A percentile compares a stretch with the other conserved stretches of the same genome.
Conservation (phyloP, 2,797 vertebrate genomes). For the Lepus townsendii region DNA sequence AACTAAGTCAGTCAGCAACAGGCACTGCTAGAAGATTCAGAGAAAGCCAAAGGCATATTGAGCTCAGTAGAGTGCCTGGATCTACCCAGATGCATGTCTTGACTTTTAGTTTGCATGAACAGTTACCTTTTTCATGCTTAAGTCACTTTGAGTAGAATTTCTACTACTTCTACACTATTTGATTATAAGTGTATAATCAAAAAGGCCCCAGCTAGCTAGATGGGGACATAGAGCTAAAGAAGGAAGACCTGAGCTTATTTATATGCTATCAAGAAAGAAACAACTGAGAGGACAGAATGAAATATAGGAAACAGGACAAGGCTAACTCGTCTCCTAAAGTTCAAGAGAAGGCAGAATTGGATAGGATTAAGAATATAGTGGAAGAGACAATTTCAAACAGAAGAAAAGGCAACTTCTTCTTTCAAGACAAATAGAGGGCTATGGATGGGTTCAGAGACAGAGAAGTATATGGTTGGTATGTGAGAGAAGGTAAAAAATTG, state of each 20-base stretch:
- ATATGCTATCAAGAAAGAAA: neutral
- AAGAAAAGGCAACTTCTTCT: slow-evolving; percentile 61
- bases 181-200: neutral
- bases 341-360: neutral
- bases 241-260: slow-evolving; percentile 2
- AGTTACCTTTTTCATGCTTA: neutral
- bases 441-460: slow-evolving; percentile 4
- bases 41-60: slow-evolving; percentile 36
- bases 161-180: no score
- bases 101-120: slow-evolving; percentile 8
- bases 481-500: neutral
- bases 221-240: neutral
- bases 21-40: slow-evolving; percentile 34
- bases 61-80: neutral
- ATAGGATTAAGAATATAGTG: neutral
- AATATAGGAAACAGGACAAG: neutral
- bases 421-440: slow-evolving; percentile 59
- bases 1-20: slow-evolving; percentile 53
- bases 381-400: neutral
- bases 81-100: neutral
- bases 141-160: neutral
- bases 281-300: neutral
- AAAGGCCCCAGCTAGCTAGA: slow-evolving; percentile 18
- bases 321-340: slow-evolving; percentile 12
- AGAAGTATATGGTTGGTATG: slow-evolving; percentile 13